phyloP scores from a whole-genome alignment of 64 coral and sea anemone species.

The Stichodactyla mertensii region DNA sequence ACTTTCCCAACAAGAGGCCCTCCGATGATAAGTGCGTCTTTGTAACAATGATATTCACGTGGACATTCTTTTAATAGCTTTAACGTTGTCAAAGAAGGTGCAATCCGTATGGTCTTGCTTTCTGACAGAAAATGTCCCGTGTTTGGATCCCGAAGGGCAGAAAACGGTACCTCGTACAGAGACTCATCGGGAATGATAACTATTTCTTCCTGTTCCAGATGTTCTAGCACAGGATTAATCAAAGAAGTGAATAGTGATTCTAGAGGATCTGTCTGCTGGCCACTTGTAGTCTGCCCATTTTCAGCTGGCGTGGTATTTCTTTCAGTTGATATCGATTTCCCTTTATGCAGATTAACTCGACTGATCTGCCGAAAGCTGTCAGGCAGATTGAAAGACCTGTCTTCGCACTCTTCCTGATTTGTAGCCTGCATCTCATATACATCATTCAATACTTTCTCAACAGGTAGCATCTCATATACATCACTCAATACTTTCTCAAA shows the following conservation, averaged over 20 bases:
- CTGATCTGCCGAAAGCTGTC: not conserved
- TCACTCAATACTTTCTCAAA: not conserved
- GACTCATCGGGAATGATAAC: not conserved
- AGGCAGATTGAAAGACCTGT: not conserved
- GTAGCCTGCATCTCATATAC: not conserved
- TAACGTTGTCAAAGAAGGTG: constrained; percentile 9
- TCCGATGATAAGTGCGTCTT: constrained; percentile 6
- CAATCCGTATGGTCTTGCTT: not conserved
- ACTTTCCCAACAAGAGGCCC: constrained; percentile 19
- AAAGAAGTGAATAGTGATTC: not conserved
- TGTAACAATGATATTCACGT: not conserved
- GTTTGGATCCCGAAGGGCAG: not conserved
- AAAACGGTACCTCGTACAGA: not conserved
- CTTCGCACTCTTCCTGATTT: not conserved
- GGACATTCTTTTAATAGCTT: constrained; percentile 9
- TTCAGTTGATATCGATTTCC: not conserved
- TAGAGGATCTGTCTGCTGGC: not conserved
- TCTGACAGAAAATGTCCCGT: not conserved
- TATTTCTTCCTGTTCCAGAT: not conserved
- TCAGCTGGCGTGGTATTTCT: not conserved
- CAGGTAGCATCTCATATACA: not conserved
- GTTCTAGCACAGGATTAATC: not conserved
- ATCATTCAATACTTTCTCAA: too few species aligned
- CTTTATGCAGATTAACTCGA: not conserved
- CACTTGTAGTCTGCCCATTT: not conserved